A percentile compares a stretch with the other conserved stretches of the same genome.
These are phyloP conservation scores for Ladona fulva DNA, from an alignment of 1,140 invertebrate genomes.

Conservation along the genomic window DNA sequence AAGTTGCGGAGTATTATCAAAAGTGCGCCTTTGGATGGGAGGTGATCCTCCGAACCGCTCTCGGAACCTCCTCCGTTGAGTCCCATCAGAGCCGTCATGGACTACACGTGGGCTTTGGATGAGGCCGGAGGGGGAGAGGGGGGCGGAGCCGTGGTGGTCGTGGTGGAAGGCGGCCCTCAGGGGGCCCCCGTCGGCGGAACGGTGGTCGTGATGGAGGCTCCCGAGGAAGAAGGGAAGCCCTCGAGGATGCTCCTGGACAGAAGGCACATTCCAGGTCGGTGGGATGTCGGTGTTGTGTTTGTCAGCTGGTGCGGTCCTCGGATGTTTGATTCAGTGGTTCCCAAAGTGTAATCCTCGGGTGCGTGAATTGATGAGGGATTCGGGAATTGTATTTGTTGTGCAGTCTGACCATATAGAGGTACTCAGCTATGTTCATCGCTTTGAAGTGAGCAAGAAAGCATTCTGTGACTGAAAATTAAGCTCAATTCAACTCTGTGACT, in stretches of 20 bases:
- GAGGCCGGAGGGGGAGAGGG: neutral
- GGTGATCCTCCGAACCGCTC: neutral
- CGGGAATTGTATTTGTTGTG: no score
- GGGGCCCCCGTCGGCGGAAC: neutral
- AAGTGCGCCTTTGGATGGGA: neutral
- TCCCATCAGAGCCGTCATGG: neutral
- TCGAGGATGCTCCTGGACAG: neutral
- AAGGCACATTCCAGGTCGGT: neutral
- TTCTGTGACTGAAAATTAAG: no score
- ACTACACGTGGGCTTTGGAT: neutral
- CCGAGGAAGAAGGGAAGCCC: neutral
- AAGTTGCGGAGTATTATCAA: no score
- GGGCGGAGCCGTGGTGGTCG: neutral
- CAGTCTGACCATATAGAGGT: no score
- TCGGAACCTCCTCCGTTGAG: neutral
- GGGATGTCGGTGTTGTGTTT: neutral
- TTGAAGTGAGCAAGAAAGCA: no score
- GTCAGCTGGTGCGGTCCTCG: no score
- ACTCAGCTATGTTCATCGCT: no score
- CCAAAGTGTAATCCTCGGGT: no score
- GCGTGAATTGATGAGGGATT: no score
- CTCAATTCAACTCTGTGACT: no score
- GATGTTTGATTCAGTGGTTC: no score
- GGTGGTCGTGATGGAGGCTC: neutral
- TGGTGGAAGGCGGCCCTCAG: neutral